Base-by-base conservation (phyloP, 1,140 invertebrate genomes). In the Zaprionus camerounensis region DNA sequence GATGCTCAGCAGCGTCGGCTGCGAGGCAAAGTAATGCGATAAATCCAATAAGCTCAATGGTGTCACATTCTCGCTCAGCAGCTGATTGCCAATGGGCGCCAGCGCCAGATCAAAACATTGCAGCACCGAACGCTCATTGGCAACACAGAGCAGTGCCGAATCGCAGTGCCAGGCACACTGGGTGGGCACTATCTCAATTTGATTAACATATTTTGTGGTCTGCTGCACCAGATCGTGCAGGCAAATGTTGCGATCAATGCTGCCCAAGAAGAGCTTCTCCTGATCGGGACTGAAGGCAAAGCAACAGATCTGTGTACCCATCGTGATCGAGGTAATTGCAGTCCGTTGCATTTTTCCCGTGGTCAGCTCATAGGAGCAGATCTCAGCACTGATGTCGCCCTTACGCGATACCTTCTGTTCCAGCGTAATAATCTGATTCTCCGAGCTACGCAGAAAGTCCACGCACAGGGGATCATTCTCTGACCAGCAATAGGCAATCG, bases 81-180 rank as follows among this genome's bases (percentile, higher is more conserved):
- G 92, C 88, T 97, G 96, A 82, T 95, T 94, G 81, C 94, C 95
- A 56, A 97, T 93, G 59, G 94, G 94, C 22, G 94, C 94, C 61
- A 97, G 93, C 20, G 96, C 95, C 71, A 95, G 93, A 83, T 97
- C 96, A 92, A 96, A 97, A 91, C 96, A 96, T 93, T 97, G 96
- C 62, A 97, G 93, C 81, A 97, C 96, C 7, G 96, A 96, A 74
- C 94, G 93, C 73, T 96, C 95, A 92, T 97, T 97, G 12, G 94
- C 94, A 34, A 96, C 94, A 17, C 95, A 94, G 44, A 96, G 94
- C 73, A 97, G 84, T 51, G 95, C 95, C 36, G 96, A 96, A 80
- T 95, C 94, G 57, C 94, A 94, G 91, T 97, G 96, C 96, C 96
- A 97, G 31, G 94, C 94, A 51, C 96, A 94, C 68, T 95, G 93